Base-by-base conservation (phyloP, 1,140 invertebrate genomes). In the Drosophila baimaii region DNA sequence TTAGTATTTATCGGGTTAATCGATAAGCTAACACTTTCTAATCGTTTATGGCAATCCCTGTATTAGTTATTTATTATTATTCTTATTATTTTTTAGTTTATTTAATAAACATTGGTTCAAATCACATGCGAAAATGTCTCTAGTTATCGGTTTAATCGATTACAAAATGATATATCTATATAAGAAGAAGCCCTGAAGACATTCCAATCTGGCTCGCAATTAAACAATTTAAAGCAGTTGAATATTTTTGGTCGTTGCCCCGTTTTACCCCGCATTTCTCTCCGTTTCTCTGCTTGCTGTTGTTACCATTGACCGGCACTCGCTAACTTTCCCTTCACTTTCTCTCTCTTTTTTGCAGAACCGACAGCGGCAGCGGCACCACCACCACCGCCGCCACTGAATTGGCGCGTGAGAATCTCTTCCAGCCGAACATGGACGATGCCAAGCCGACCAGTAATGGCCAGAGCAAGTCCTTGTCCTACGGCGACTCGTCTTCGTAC, bases 391-490 rank as follows among this genome's bases (percentile, higher is more conserved):
- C 59, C 39, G 15, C 66, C 59, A 71, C 79, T 15, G 91, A 92
- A 83, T 75, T 90, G 68, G 91, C 91, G 41, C 91, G 84, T 83
- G 89, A 92, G 80, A 92, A 91, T 57, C 80, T 92, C 62, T 92
- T 92, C 64, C 90, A 90, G 78, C 81, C 85, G 51, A 91, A 85
- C 51, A 90, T 90, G 77, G 85, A 90, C 33, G 85, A 89, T 46
- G 85, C 84, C 37, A 89, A 89, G 58, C 90, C 79, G 69, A 75
- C 72, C 49, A 75, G 61, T 77, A 80, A 73, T 44, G 70, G 52
- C 49, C 71, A 59, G 44, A 49, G 62, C 54, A 68, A 39, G 37
- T 43, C 66, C 31, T 19, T 25, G 35, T 43, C 44, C 25, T 69
- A 44, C 64, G 47, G 41, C 62, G 55, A 65, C 31, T 23, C 29